Evolutionary conservation across 2,888 invertebrate genomes (phyloP).

Genomic region (Laothoe populi): DNA sequence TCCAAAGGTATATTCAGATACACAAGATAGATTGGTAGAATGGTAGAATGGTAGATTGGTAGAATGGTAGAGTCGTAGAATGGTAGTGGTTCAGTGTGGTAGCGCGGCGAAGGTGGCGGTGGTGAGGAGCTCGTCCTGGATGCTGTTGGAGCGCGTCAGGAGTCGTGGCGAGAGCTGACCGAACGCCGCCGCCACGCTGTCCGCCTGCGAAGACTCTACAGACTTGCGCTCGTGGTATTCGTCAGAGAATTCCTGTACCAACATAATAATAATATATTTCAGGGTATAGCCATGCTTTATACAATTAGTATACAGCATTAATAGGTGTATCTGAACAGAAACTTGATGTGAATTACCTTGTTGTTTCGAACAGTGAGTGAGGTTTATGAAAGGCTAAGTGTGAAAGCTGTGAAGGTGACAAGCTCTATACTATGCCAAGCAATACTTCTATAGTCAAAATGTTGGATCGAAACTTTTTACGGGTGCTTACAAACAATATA

Average conservation of each 20-base stretch:
- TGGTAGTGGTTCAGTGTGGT: conserved; percentile 29
- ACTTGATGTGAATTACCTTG: too few species aligned
- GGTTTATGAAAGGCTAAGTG: too few species aligned
- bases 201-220: conserved; percentile 83
- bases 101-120: conserved; percentile 50
- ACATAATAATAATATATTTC: conserved; percentile 55
- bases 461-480: too few species aligned
- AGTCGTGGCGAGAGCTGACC: conserved; percentile 83
- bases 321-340: too few species aligned
- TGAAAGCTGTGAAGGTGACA: too few species aligned
- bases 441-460: too few species aligned
- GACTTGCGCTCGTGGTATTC: conserved; percentile 90
- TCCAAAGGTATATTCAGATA: neutral
- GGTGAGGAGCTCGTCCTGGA: conserved; percentile 91
- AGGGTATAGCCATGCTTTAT: too few species aligned
- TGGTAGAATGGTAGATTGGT: neutral
- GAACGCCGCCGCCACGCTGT: conserved; percentile 84
- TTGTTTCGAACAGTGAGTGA: too few species aligned
- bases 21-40: neutral
- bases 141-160: conserved; percentile 91
- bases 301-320: too few species aligned
- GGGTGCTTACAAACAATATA: too few species aligned
- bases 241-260: conserved; percentile 89
- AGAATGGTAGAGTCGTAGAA: neutral
- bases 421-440: too few species aligned